Conservation (phyloP, 2,888 invertebrate species). For the Leptogaster cylindrica region DNA sequence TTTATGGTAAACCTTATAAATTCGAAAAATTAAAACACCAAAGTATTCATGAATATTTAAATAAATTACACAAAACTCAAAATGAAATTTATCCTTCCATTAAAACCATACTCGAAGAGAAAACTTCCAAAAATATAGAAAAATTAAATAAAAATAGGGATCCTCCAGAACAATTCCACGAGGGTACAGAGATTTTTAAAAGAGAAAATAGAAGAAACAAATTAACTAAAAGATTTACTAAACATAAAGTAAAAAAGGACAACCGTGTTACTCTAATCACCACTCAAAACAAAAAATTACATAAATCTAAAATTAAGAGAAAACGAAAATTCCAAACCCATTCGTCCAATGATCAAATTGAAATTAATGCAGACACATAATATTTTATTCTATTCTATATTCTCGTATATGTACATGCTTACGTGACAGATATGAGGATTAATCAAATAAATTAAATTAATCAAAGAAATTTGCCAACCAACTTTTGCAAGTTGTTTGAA, state of each 20-base stretch:
- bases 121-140: background rate
- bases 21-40: background rate
- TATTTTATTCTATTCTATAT: too few species aligned
- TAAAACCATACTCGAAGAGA: background rate
- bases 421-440: too few species aligned
- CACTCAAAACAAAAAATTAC: too few species aligned
- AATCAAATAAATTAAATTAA: too few species aligned
- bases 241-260: constrained; percentile 1
- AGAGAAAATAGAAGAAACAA: constrained; percentile 3
- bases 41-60: constrained; percentile 5
- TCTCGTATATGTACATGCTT: too few species aligned
- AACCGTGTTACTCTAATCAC: too few species aligned
- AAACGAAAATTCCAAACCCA: too few species aligned
- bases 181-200: background rate
- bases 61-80: constrained; percentile 8
- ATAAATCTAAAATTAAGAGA: too few species aligned
- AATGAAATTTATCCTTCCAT: background rate
- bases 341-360: too few species aligned
- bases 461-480: too few species aligned
- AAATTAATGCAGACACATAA: too few species aligned
- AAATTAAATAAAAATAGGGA: constrained; percentile 5
- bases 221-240: background rate
- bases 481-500: too few species aligned
- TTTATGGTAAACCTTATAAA: constrained; percentile 4
- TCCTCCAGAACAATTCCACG: background rate